These are phyloP conservation scores for Morinoia aosen DNA, from an alignment of 2,888 invertebrate genomes.

Conservation along the genomic window DNA sequence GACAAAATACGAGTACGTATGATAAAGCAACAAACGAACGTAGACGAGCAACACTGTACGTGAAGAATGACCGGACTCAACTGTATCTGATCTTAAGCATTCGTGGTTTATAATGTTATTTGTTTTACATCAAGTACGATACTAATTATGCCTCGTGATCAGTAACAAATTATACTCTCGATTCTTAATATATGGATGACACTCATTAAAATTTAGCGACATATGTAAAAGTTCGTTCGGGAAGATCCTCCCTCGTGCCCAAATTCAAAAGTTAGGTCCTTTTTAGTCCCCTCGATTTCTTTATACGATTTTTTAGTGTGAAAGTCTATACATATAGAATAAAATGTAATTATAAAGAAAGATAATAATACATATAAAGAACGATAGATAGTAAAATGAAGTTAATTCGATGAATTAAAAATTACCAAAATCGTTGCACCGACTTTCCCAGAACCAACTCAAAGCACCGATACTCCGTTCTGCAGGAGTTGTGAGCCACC, in stretches of 20 bases:
- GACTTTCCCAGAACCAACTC: neutral
- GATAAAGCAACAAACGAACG: no score
- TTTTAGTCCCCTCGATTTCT: neutral
- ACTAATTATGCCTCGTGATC: neutral
- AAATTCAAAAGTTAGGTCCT: neutral
- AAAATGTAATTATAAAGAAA: no score
- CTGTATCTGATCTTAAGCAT: neutral
- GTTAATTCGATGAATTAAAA: neutral
- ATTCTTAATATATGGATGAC: neutral
- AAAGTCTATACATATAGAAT: neutral
- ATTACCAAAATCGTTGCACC: neutral
- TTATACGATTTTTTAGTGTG: neutral
- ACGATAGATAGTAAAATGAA: no score
- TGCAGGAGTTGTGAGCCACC: neutral
- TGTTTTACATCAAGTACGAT: neutral
- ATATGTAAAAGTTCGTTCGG: neutral
- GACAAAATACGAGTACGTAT: no score
- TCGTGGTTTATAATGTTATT: neutral
- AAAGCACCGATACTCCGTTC: neutral
- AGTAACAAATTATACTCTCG: neutral
- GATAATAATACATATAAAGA: no score
- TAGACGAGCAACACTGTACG: no score
- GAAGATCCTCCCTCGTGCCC: neutral
- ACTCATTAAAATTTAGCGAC: neutral
- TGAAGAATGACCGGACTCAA: neutral